Percentiles rank a stretch among this genome's conserved stretches.
Conservation (phyloP, 1,140 invertebrate species). For the Arion vulgaris region DNA sequence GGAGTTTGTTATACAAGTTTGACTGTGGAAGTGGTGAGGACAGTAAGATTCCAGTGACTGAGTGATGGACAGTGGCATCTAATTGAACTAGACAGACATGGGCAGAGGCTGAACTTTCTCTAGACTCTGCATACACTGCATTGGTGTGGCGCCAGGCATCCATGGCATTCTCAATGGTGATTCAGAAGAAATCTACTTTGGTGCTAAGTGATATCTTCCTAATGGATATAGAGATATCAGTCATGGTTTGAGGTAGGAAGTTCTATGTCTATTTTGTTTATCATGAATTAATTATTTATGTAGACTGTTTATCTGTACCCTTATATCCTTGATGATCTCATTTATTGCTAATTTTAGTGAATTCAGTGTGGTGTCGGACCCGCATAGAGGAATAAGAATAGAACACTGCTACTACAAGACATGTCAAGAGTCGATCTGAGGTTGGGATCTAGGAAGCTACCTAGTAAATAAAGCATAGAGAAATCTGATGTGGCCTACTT, state of each 20-base stretch:
- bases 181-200: constrained; percentile 86
- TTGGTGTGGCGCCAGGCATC: constrained; percentile 85
- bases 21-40: constrained; percentile 93
- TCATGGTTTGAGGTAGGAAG: constrained; percentile 78
- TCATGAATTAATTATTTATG: too few species aligned
- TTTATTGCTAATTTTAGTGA: too few species aligned
- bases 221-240: constrained; percentile 83
- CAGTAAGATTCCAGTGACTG: constrained; percentile 83
- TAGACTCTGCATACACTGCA: constrained; percentile 86
- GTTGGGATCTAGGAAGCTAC: too few species aligned
- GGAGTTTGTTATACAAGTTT: constrained; percentile 90
- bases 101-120: constrained; percentile 80
- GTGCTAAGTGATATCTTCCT: constrained; percentile 81
- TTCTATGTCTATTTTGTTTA: too few species aligned
- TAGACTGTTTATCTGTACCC: too few species aligned
- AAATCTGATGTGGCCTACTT: too few species aligned
- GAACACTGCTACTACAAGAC: too few species aligned
- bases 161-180: constrained; percentile 89
- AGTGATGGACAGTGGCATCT: constrained; percentile 94
- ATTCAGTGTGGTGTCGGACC: too few species aligned
- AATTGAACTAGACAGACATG: constrained; percentile 85
- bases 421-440: too few species aligned
- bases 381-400: too few species aligned
- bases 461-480: too few species aligned
- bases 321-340: too few species aligned